Conservation (phyloP, 2,888 invertebrate genomes). For the Cephonodes hylas region DNA sequence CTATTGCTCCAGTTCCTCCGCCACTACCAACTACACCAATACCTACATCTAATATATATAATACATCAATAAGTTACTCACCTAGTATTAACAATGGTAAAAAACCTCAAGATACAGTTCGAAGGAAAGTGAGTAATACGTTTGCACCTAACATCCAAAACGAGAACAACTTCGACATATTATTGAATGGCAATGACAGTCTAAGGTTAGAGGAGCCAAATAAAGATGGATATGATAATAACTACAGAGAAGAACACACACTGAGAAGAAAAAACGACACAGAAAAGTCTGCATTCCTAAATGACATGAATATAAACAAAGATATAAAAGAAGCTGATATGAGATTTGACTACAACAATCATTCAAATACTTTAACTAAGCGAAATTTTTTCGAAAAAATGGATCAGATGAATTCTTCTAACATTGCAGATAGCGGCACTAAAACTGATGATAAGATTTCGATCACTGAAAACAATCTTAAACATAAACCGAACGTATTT, state of each 20-base stretch:
- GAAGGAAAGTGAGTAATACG: slow-evolving; percentile 42
- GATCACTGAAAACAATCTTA: slow-evolving; percentile 18
- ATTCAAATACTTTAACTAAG: slow-evolving; percentile 64
- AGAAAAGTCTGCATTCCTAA: slow-evolving; percentile 52
- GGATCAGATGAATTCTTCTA: slow-evolving; percentile 39
- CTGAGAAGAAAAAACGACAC: slow-evolving; percentile 49
- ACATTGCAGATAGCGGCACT: slow-evolving; percentile 30
- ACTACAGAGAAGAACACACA: slow-evolving; percentile 41
- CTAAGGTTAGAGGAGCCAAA: slow-evolving; percentile 53
- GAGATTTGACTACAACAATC: slow-evolving; percentile 49
- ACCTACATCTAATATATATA: slow-evolving; percentile 58
- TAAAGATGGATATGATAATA: slow-evolving; percentile 36
- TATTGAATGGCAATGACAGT: slow-evolving; percentile 49
- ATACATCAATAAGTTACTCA: slow-evolving; percentile 44
- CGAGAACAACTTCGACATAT: slow-evolving; percentile 42
- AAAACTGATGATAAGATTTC: slow-evolving; percentile 26
- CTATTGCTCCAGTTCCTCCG: slow-evolving; percentile 56
- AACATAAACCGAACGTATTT: slow-evolving; percentile 33
- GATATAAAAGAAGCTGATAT: slow-evolving; percentile 47
- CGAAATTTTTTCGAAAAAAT: slow-evolving; percentile 66
- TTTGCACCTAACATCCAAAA: slow-evolving; percentile 32
- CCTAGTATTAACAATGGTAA: slow-evolving; percentile 35
- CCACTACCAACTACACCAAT: slow-evolving; percentile 68
- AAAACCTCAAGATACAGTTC: slow-evolving; percentile 42
- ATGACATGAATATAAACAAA: slow-evolving; percentile 47